These are phyloP conservation scores for Drosophila grimshawi DNA, from an alignment of 1,140 invertebrate species.

Conservation along the genomic window DNA sequence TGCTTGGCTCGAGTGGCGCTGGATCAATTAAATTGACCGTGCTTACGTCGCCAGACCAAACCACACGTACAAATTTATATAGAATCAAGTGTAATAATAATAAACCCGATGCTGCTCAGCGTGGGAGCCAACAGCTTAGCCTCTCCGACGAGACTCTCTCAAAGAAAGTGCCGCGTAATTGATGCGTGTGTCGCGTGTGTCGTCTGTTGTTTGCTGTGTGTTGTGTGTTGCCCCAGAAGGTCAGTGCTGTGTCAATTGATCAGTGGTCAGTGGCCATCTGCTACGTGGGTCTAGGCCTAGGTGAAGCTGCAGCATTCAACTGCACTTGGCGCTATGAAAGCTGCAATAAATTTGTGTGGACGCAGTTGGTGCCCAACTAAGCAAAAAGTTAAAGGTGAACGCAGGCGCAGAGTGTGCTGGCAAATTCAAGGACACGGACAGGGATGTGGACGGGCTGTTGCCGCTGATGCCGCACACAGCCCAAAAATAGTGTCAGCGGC, in stretches of 20 bases:
- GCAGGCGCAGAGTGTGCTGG: conserved; percentile 16
- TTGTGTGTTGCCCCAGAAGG: conserved; percentile 40
- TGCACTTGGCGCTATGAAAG: background rate
- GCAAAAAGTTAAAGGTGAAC: conserved; percentile 8
- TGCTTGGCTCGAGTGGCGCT: conserved; percentile 42
- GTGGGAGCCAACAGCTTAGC: conserved; percentile 44
- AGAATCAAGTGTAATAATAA: conserved; percentile 36
- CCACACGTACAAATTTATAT: conserved; percentile 11
- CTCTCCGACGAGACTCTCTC: conserved; percentile 13
- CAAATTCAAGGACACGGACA: conserved; percentile 41
- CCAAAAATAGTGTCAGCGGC: conserved; percentile 41
- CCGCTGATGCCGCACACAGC: conserved; percentile 8
- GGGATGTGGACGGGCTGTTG: background rate
- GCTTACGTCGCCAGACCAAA: conserved; percentile 46
- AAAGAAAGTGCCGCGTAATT: conserved; percentile 71
- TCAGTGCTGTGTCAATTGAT: conserved; percentile 49
- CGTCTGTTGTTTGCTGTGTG: conserved; percentile 30
- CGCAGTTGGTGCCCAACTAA: conserved; percentile 6
- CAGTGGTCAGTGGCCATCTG: conserved; percentile 30
- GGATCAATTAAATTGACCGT: conserved; percentile 76
- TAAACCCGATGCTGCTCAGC: conserved; percentile 23
- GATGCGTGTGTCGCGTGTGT: conserved; percentile 60
- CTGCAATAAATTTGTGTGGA: conserved; percentile 20
- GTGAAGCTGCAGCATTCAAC: conserved; percentile 22
- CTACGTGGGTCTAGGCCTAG: conserved; percentile 20